Percentiles rank a stretch among this genome's conserved stretches.
phyloP scores from a whole-genome alignment of 2,888 invertebrate genomes.

The Ernsta delagoae region DNA sequence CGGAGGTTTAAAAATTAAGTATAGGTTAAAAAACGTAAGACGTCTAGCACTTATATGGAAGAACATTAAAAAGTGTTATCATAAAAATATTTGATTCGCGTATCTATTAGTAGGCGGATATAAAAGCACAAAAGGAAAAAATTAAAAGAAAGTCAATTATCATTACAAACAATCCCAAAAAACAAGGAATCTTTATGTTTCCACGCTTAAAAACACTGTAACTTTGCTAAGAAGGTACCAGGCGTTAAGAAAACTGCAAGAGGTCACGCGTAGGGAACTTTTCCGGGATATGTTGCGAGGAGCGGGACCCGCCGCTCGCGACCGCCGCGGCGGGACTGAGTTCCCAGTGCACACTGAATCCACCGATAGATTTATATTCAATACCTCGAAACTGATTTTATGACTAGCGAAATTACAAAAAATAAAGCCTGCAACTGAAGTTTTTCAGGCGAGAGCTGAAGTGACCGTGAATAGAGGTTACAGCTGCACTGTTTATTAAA shows the following conservation, averaged over 20 bases:
- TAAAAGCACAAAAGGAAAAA: not conserved
- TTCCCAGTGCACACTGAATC: slow-evolving; percentile 35
- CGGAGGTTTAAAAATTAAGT: no score
- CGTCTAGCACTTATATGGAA: no score
- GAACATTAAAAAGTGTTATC: no score
- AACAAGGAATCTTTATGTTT: no score
- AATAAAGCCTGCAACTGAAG: not conserved
- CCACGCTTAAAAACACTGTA: slow-evolving; percentile 2
- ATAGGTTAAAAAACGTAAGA: no score
- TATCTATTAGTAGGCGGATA: not conserved
- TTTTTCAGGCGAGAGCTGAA: not conserved
- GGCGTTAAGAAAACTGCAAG: slow-evolving; percentile 17
- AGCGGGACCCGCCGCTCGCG: slow-evolving; percentile 73
- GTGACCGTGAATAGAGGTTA: not conserved
- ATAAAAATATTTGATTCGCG: not conserved
- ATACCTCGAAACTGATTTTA: slow-evolving; percentile 26
- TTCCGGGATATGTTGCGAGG: not conserved
- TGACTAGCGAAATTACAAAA: slow-evolving; percentile 24
- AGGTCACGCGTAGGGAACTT: slow-evolving; percentile 11
- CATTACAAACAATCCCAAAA: not conserved
- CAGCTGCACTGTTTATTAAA: no score
- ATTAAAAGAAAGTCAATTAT: not conserved
- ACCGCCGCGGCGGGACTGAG: slow-evolving; percentile 77
- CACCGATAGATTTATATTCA: slow-evolving; percentile 29
- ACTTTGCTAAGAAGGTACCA: slow-evolving; percentile 7